A percentile compares a stretch with the other conserved stretches of the same genome.
Evolutionary conservation across 2,797 vertebrate species (phyloP).

Genomic region (Agapornis canus): DNA sequence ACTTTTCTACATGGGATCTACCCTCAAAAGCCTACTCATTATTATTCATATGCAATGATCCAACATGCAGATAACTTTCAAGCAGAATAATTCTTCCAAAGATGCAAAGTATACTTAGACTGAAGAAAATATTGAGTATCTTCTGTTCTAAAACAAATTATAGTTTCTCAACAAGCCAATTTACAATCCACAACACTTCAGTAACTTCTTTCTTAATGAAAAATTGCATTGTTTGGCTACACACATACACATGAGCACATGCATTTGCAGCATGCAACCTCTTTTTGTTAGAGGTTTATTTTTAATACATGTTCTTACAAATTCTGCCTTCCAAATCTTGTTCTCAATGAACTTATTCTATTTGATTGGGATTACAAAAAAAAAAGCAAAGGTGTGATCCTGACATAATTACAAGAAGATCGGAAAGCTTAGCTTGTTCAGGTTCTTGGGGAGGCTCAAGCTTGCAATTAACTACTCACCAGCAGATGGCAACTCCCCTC

Average conservation of each 20-base stretch:
- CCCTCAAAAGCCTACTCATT: background rate
- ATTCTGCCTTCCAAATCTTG: background rate
- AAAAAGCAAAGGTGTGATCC: background rate
- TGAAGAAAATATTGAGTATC: background rate
- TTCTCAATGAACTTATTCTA: background rate
- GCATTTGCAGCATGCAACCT: background rate
- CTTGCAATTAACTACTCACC: background rate
- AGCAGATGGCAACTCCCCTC: background rate
- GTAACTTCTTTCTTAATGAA: background rate
- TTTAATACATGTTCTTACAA: background rate
- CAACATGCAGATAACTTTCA: background rate
- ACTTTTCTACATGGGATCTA: background rate
- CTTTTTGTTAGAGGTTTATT: background rate
- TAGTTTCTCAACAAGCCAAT: background rate
- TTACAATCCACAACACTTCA: background rate
- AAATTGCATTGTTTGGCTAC: background rate
- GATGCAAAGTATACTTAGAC: background rate
- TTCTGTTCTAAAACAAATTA: background rate
- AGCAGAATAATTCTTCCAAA: background rate
- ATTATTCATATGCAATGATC: background rate
- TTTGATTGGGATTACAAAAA: background rate
- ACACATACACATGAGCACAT: background rate
- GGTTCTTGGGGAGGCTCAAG: background rate
- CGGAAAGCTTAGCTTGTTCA: background rate
- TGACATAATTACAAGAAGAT: background rate